phyloP scores from a whole-genome alignment of 2,113 vertebrate genomes.

The Columbina picui region DNA sequence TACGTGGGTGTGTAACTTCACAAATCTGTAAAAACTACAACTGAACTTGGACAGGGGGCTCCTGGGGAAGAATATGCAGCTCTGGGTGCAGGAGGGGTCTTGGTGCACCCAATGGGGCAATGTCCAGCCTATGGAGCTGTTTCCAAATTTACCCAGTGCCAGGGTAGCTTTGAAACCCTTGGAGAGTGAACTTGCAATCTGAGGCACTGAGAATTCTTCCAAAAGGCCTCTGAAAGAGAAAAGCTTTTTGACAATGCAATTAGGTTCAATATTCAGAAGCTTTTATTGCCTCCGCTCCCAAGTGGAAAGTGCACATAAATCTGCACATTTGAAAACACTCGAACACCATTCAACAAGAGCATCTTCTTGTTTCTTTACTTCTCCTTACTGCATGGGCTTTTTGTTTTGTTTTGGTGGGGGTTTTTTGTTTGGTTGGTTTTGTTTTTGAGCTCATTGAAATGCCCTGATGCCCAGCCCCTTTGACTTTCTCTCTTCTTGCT shows the following conservation, averaged over 20 bases:
- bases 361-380: neutral
- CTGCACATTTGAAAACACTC: neutral
- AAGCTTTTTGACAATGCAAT: neutral
- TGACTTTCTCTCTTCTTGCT: neutral
- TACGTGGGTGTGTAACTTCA: neutral
- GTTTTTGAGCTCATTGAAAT: neutral
- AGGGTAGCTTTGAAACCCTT: neutral
- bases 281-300: neutral
- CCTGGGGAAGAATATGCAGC: neutral
- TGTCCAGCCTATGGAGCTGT: neutral
- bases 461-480: neutral
- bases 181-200: neutral
- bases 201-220: neutral
- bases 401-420: neutral
- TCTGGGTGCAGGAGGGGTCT: neutral
- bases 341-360: neutral
- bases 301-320: neutral
- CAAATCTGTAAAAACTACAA: neutral
- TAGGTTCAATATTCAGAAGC: neutral
- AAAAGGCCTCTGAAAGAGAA: neutral
- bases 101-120: neutral
- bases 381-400: neutral
- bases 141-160: neutral
- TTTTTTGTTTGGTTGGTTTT: neutral
- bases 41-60: neutral